phyloP scores from a whole-genome alignment of 1,140 invertebrate genomes.

The Rhynchophorus ferrugineus region DNA sequence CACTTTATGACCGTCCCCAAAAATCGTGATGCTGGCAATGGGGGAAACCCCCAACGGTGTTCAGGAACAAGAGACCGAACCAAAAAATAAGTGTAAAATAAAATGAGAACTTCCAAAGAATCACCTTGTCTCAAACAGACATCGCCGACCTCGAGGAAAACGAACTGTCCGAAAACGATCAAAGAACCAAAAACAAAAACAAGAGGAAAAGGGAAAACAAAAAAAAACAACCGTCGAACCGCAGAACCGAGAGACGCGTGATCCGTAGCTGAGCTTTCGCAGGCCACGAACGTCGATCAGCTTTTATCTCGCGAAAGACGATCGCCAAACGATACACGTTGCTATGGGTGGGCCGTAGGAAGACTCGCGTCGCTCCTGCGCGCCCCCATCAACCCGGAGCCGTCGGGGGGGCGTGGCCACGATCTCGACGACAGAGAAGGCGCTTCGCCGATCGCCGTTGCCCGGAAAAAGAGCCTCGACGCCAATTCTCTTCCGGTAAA shows the following conservation, averaged over 20 bases:
- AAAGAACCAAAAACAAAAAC: no score
- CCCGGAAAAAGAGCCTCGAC: conserved; percentile 16
- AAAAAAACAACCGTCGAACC: not conserved
- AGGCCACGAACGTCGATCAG: conserved; percentile 15
- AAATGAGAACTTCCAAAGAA: no score
- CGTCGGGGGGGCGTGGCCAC: conserved; percentile 26
- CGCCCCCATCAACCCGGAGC: no score
- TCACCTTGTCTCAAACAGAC: no score
- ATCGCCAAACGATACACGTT: conserved; percentile 30
- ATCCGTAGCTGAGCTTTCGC: conserved; percentile 6
- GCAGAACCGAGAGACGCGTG: not conserved
- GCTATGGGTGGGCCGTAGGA: conserved; percentile 35
- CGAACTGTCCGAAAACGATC: no score
- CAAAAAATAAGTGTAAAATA: not conserved
- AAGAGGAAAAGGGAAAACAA: no score
- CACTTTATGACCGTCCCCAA: conserved; percentile 40
- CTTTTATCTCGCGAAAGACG: conserved; percentile 16
- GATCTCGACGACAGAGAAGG: conserved; percentile 3
- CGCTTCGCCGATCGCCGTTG: not conserved
- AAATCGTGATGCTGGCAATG: conserved; percentile 38
- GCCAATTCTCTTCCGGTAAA: conserved; percentile 30
- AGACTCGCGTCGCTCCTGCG: conserved; percentile 25
- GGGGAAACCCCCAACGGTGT: conserved; percentile 27
- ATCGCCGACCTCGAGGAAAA: no score
- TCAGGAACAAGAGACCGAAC: not conserved